These are phyloP conservation scores for Stenchaetothrips biformis DNA, from an alignment of 2,888 invertebrate genomes.

Conservation along the genomic window DNA sequence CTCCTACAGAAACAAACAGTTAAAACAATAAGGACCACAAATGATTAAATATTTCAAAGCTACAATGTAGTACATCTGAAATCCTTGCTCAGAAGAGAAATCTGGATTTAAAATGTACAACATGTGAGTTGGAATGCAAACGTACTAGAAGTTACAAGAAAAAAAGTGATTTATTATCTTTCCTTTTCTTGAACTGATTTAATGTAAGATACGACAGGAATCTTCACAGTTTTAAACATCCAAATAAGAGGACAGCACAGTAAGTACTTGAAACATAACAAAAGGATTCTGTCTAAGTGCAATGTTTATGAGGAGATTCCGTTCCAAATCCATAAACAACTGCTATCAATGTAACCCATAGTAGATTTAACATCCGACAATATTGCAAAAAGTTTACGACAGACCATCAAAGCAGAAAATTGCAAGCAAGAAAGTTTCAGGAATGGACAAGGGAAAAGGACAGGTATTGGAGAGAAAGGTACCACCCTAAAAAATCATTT, in stretches of 20 bases:
- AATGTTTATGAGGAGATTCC: too few species aligned
- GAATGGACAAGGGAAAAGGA: not conserved
- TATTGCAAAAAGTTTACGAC: not conserved
- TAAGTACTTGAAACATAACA: too few species aligned
- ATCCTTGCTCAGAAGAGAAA: not conserved
- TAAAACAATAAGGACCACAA: not conserved
- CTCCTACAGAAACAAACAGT: not conserved
- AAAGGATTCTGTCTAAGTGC: too few species aligned
- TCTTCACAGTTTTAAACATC: not conserved
- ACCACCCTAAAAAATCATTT: too few species aligned
- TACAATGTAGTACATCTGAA: not conserved
- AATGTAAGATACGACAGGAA: not conserved
- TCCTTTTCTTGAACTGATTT: not conserved
- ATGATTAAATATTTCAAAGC: constrained; percentile 1
- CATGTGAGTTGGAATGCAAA: too few species aligned
- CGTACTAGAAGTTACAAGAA: too few species aligned
- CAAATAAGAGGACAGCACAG: not conserved
- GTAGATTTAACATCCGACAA: not conserved
- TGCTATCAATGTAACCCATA: not conserved
- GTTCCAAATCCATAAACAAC: too few species aligned
- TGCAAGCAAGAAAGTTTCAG: constrained; percentile 5
- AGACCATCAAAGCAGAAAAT: constrained; percentile 22
- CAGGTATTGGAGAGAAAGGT: not conserved
- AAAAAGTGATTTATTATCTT: not conserved
- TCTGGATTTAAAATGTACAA: too few species aligned